Conservation (phyloP, 2,113 vertebrate species). For the Ceyx cyanopectus region DNA sequence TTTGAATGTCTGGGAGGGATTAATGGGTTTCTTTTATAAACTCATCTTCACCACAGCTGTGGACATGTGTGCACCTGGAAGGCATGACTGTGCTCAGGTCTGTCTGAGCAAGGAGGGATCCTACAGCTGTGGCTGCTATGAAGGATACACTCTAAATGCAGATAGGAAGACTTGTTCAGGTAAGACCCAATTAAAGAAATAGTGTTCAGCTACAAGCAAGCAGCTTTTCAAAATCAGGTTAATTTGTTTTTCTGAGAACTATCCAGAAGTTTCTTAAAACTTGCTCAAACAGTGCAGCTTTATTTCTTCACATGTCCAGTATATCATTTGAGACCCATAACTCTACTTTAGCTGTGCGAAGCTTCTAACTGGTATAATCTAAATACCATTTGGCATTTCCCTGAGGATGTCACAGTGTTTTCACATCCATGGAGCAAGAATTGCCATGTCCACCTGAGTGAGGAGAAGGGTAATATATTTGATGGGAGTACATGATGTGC, state of each 20-base stretch:
- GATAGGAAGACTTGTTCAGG: slow-evolving; percentile 88
- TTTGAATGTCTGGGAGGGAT: neutral
- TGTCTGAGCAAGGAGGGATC: slow-evolving; percentile 82
- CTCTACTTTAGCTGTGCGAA: neutral
- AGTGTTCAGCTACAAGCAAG: neutral
- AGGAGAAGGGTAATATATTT: neutral
- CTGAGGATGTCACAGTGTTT: neutral
- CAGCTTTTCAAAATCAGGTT: neutral
- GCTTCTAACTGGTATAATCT: neutral
- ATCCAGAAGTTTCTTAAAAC: neutral
- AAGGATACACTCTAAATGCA: slow-evolving; percentile 83
- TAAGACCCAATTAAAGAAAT: neutral
- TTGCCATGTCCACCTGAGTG: neutral
- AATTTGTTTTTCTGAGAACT: neutral
- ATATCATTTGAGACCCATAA: neutral
- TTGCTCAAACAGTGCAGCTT: neutral
- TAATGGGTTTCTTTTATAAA: neutral
- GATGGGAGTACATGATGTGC: neutral
- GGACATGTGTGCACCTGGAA: slow-evolving; percentile 82
- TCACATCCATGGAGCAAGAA: neutral
- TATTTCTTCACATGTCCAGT: neutral
- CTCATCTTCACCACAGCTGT: neutral
- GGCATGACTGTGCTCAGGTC: slow-evolving; percentile 87
- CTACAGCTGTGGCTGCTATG: slow-evolving; percentile 86
- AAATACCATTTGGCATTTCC: neutral